Base-by-base conservation (phyloP, 2,888 invertebrate species). In the Dendrolimus houi region DNA sequence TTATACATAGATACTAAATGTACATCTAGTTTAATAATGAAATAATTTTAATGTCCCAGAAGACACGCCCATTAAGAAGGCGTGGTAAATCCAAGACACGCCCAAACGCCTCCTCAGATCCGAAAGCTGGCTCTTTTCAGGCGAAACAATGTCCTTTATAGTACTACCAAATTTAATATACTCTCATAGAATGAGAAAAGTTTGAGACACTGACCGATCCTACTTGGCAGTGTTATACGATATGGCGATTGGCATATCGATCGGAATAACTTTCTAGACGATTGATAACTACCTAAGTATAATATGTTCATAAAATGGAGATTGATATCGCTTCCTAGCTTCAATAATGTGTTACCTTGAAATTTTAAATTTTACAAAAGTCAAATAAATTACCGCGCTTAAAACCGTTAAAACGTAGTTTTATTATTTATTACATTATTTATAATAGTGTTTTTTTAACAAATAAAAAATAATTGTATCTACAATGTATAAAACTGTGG, bases 241-340 rank as follows among this genome's bases (percentile, higher is more conserved):
- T 74, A 75, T 81, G 79, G 79, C 74, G 78, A 85, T 82, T 73
- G 73, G 72, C 64, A 74, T 89, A 89, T 89, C 74, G 89, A 90
- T 87, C 81, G 73, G 61, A 54, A 58, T 61, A 90, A 89, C 83
- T 89, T 89, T 87, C 82, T 85, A 89, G 89, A 89, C 89, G 79
- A 87, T 87, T 89, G 87, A 86, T 88, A 81, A 73, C 77, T 79
- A 77, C 75, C 64, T 72, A 72, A 65, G 61, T 47, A 47, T 29
- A 29, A 29, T 3, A 29, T 12, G 8, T 47, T 12, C 47, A 47
- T 47, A 47, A 47, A 47, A 47, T 9, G 47, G 29, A 29, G 29
- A 29, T 29, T 29, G 3, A 29, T 3, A 29, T 29, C 29, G 29
- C 0, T 6, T 29, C 29, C 29, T 2, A 6, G 29, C 29, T 29